Conservation (phyloP, 2,113 vertebrate species). For the Aphyosemion australe region DNA sequence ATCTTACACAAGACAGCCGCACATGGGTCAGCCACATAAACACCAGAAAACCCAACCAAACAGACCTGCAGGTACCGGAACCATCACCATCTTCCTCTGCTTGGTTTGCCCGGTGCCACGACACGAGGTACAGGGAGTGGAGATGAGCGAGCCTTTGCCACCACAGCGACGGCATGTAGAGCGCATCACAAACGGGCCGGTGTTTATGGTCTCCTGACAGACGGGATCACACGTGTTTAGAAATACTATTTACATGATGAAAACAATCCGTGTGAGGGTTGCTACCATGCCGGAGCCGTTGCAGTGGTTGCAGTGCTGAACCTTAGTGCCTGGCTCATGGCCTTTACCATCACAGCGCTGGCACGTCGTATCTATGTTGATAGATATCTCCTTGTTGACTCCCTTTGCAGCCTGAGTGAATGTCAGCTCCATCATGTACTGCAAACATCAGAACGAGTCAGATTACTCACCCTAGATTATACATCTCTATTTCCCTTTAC, state of each 20-base stretch:
- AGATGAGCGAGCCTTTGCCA: conserved; percentile 87
- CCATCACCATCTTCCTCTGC: conserved; percentile 88
- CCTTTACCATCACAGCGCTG: conserved; percentile 90
- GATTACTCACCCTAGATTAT: neutral
- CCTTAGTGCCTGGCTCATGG: conserved; percentile 89
- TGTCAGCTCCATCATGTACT: conserved; percentile 96
- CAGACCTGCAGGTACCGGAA: conserved; percentile 94
- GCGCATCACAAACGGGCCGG: conserved; percentile 96
- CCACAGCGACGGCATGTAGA: conserved; percentile 91
- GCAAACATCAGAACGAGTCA: conserved; percentile 1
- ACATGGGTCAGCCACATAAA: too few species aligned
- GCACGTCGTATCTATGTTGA: conserved; percentile 87
- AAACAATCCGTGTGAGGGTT: neutral
- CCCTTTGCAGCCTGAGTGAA: conserved; percentile 97
- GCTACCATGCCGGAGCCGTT: conserved; percentile 94
- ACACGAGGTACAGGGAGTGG: conserved; percentile 84
- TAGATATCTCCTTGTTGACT: conserved; percentile 92
- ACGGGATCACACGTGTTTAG: neutral
- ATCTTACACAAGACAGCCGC: too few species aligned
- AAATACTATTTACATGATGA: neutral
- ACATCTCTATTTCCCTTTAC: too few species aligned
- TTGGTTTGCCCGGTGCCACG: conserved; percentile 90
- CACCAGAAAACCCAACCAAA: too few species aligned
- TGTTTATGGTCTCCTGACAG: conserved; percentile 92
- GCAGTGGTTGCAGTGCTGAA: conserved; percentile 90